Conservation (phyloP, 1,140 invertebrate species). For the Procambarus virginalis region DNA sequence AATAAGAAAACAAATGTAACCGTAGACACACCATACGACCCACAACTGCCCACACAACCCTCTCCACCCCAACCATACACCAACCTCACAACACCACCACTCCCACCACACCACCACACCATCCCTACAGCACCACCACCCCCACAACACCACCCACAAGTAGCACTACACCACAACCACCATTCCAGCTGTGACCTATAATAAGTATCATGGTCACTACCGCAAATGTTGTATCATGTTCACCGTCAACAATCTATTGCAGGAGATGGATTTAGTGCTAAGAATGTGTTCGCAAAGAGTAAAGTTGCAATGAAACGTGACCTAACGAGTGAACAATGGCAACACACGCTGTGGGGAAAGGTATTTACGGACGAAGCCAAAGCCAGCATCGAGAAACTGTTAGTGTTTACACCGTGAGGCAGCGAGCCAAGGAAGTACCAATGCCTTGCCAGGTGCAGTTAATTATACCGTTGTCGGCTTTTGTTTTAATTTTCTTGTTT, state of each 20-base stretch:
- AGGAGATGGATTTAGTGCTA: neutral
- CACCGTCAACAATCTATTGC: neutral
- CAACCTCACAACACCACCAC: no score
- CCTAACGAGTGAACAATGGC: neutral
- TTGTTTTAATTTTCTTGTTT: conserved; percentile 58
- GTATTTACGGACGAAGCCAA: neutral
- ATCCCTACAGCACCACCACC: no score
- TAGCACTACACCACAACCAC: no score
- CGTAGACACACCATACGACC: no score
- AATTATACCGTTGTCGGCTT: conserved; percentile 33
- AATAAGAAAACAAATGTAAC: no score
- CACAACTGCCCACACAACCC: no score
- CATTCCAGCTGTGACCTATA: neutral
- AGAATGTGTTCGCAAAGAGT: neutral
- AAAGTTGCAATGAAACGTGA: neutral
- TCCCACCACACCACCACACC: no score
- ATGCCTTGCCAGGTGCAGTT: conserved; percentile 47
- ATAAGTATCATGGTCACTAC: neutral
- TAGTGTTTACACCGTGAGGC: conserved; percentile 4
- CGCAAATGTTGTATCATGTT: neutral
- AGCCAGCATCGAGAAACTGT: neutral
- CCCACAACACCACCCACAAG: no score
- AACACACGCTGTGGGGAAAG: neutral
- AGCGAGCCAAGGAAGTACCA: conserved; percentile 25
- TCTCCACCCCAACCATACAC: no score